Evolutionary conservation across 2,797 vertebrate genomes (phyloP).

Genomic region (Premnoplex brunnescens): DNA sequence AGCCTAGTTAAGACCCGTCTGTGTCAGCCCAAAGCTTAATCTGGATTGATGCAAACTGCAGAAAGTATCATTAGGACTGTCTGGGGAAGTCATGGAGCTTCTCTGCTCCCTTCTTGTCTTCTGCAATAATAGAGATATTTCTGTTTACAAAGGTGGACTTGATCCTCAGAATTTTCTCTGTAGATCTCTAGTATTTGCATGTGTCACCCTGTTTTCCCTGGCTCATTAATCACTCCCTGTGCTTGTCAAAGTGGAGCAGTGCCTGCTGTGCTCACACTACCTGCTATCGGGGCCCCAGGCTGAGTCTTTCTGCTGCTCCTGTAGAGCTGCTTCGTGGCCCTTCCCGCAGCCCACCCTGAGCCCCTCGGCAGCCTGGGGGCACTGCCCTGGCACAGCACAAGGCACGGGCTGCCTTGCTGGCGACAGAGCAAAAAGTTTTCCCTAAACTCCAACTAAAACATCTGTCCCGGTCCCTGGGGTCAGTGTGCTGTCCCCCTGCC

Average conservation of each 20-base stretch:
- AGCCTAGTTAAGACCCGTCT: conserved; percentile 55
- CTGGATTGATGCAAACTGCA: conserved; percentile 72
- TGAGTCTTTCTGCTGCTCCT: neutral
- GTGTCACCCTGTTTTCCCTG: conserved; percentile 63
- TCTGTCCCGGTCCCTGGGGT: neutral
- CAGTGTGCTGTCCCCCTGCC: neutral
- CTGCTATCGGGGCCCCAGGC: conserved; percentile 13
- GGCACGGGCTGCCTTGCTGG: neutral
- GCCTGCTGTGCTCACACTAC: conserved; percentile 40
- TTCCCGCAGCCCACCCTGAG: neutral
- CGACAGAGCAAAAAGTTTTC: neutral
- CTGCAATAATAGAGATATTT: conserved; percentile 60
- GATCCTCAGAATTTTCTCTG: conserved; percentile 62
- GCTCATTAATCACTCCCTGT: conserved; percentile 67
- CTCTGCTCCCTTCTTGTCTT: conserved; percentile 60
- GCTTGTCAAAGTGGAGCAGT: conserved; percentile 55
- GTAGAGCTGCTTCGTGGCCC: neutral
- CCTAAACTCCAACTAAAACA: neutral
- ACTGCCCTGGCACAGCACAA: neutral
- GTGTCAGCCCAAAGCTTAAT: conserved; percentile 69
- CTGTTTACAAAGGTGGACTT: conserved; percentile 67
- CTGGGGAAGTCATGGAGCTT: conserved; percentile 47
- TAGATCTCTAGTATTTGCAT: conserved; percentile 62
- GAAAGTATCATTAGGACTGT: conserved; percentile 65
- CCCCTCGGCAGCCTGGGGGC: neutral